These are phyloP conservation scores for Diorhabda carinulata DNA, from an alignment of 1,140 invertebrate genomes.

Conservation along the genomic window DNA sequence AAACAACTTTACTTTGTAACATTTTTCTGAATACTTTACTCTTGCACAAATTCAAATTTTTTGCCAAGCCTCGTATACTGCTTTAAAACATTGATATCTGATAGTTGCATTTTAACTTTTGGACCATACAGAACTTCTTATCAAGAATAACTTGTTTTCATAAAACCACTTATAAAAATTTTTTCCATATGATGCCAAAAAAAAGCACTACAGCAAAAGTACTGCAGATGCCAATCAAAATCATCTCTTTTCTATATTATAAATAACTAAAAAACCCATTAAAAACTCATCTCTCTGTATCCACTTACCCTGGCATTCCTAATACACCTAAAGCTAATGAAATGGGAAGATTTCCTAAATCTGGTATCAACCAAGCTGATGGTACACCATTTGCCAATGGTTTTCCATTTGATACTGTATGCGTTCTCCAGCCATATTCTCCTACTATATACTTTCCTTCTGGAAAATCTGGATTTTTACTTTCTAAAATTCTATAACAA, in stretches of 20 bases:
- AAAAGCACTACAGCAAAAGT: constrained; percentile 61
- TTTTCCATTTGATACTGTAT: constrained; percentile 48
- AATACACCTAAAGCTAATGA: constrained; percentile 46
- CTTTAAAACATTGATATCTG: no score
- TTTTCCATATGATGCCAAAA: constrained; percentile 57
- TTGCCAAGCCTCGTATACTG: no score
- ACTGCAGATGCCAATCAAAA: no score
- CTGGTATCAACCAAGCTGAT: constrained; percentile 29
- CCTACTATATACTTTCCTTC: constrained; percentile 51
- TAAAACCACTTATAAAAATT: no score
- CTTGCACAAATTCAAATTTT: no score
- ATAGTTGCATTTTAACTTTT: no score
- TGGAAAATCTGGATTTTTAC: constrained; percentile 55
- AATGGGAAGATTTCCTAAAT: constrained; percentile 49
- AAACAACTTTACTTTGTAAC: no score
- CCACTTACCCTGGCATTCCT: constrained; percentile 38
- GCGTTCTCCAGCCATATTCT: constrained; percentile 55
- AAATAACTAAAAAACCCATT: no score
- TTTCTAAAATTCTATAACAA: constrained; percentile 55
- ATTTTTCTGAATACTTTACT: no score
- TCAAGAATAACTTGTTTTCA: no score
- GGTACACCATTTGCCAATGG: constrained; percentile 4
- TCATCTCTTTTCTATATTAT: no score
- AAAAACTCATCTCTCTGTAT: background rate
- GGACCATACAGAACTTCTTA: no score